Evolutionary conservation across 2,113 vertebrate genomes (phyloP).

Genomic region (Ancistrus triradiatus): DNA sequence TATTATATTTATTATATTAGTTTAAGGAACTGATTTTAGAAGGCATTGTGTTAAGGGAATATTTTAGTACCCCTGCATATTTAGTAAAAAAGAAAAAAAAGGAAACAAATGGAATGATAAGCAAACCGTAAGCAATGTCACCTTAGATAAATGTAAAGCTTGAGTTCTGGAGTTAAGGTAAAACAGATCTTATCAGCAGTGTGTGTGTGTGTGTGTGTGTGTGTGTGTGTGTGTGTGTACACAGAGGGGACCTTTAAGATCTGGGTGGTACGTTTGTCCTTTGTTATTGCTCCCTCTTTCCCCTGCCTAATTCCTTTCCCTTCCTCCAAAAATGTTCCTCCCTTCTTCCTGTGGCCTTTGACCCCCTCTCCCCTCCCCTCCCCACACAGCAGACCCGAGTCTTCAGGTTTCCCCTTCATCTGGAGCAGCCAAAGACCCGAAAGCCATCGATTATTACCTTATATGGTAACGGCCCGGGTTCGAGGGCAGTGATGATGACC

Average conservation of each 20-base stretch:
- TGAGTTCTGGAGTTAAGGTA: no score
- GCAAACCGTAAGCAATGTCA: no score
- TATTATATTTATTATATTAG: no score
- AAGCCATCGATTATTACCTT: constrained; percentile 78
- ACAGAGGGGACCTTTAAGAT: constrained; percentile 60
- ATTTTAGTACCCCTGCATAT: no score
- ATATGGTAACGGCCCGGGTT: constrained; percentile 54
- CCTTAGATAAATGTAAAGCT: no score
- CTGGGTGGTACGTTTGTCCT: constrained; percentile 48
- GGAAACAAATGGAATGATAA: no score
- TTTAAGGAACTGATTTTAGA: no score
- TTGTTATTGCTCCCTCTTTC: constrained; percentile 61
- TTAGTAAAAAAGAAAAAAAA: no score
- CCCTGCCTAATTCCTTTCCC: constrained; percentile 62
- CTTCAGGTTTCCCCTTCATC: constrained; percentile 58
- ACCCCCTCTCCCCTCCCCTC: constrained; percentile 61
- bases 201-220: no score
- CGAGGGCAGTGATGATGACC: constrained; percentile 64
- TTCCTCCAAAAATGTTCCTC: constrained; percentile 73
- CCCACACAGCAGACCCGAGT: constrained; percentile 55
- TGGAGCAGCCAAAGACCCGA: constrained; percentile 67
- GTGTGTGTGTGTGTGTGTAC: constrained; percentile 19
- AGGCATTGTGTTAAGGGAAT: no score
- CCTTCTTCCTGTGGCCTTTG: constrained; percentile 75
- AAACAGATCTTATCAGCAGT: neutral